Percentiles rank a stretch among this genome's conserved stretches.
Evolutionary conservation across 2,113 vertebrate genomes (phyloP).

Genomic region (Tamias sibiricus): DNA sequence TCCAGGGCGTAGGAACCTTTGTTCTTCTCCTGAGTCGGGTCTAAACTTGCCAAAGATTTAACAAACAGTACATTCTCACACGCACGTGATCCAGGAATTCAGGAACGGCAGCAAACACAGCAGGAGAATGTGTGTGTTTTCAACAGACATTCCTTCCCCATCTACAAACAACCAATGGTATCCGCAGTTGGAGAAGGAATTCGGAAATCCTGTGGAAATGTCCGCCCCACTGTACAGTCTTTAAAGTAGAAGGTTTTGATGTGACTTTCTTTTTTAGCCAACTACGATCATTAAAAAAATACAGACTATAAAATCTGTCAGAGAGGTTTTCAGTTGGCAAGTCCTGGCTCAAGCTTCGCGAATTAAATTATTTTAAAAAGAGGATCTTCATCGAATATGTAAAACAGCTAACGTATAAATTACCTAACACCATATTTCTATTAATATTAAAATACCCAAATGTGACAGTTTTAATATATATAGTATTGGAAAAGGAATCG

Average conservation of each 20-base stretch:
- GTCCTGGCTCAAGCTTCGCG: background rate
- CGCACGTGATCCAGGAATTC: background rate
- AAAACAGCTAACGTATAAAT: constrained; percentile 12
- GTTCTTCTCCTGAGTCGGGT: background rate
- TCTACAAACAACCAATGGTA: background rate
- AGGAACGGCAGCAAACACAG: background rate
- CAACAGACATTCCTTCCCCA: background rate
- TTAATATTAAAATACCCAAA: constrained; percentile 46
- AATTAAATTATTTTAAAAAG: background rate
- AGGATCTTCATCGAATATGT: background rate
- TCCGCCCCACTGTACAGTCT: background rate
- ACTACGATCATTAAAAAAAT: background rate
- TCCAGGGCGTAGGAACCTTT: background rate
- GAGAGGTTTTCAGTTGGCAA: constrained; percentile 25
- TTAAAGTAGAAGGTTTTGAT: background rate
- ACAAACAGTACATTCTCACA: accelerated
- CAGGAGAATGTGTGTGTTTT: background rate
- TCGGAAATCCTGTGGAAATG: background rate
- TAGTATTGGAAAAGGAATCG: background rate
- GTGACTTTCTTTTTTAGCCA: background rate
- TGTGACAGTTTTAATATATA: background rate
- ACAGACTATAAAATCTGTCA: background rate
- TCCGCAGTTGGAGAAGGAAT: background rate
- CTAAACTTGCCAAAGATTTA: background rate
- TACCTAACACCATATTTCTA: background rate